phyloP scores from a whole-genome alignment of 2,888 invertebrate genomes.

The Eupeodes latifasciatus region DNA sequence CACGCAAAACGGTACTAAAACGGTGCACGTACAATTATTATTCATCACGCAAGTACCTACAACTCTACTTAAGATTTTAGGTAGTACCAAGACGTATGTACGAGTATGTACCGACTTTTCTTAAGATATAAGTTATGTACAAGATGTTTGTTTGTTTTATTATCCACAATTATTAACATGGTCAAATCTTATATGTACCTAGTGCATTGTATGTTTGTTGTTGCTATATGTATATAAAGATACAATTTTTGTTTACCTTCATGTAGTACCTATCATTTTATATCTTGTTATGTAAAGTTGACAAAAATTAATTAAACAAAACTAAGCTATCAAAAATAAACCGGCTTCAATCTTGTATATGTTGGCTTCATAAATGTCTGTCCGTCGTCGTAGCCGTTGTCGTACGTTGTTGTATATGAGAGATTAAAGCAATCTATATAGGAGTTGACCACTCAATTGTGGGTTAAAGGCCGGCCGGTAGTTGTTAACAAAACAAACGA shows the following conservation, averaged over 20 bases:
- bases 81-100: no score
- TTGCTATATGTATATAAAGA: not conserved
- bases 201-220: not conserved
- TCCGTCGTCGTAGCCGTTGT: not conserved
- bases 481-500: slow-evolving; percentile 55
- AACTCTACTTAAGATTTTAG: not conserved
- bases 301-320: slow-evolving; percentile 50
- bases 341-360: slow-evolving; percentile 32
- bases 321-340: slow-evolving; percentile 22
- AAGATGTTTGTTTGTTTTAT: slow-evolving; percentile 34
- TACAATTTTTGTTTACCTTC: slow-evolving; percentile 35
- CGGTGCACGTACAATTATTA: slow-evolving; percentile 59
- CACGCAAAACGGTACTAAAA: slow-evolving; percentile 74
- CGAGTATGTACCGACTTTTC: not conserved
- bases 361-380: slow-evolving; percentile 1
- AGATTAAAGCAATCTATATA: slow-evolving; percentile 25
- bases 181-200: not conserved
- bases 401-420: not conserved
- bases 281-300: slow-evolving; percentile 55
- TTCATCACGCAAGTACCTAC: slow-evolving; percentile 13
- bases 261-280: slow-evolving; percentile 42
- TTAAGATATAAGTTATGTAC: slow-evolving; percentile 3
- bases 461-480: slow-evolving; percentile 38
- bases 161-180: slow-evolving; percentile 17
- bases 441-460: slow-evolving; percentile 51